These are phyloP conservation scores for Hypomecis punctinalis DNA, from an alignment of 2,888 invertebrate species.

Conservation along the genomic window DNA sequence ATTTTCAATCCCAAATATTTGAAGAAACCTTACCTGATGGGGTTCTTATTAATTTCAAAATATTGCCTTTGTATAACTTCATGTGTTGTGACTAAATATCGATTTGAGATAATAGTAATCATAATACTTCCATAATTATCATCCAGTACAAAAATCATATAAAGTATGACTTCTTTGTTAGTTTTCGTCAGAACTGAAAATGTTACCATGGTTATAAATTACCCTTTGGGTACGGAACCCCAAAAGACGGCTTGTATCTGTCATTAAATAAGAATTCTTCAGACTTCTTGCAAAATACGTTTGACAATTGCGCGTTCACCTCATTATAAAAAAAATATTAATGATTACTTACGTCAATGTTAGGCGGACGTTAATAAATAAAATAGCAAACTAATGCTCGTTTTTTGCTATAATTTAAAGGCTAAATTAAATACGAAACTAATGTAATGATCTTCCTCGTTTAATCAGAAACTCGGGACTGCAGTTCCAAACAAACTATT, in stretches of 20 bases:
- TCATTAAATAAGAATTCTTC: too few species aligned
- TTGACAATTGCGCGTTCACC: constrained; percentile 3
- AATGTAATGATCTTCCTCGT: too few species aligned
- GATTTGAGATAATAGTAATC: not conserved
- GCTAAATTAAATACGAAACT: not conserved
- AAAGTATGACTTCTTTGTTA: not conserved
- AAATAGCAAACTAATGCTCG: constrained; percentile 22
- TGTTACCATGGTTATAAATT: too few species aligned
- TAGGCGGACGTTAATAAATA: constrained; percentile 62
- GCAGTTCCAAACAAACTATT: not conserved
- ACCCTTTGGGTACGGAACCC: too few species aligned
- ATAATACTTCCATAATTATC: too few species aligned
- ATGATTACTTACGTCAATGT: constrained; percentile 66
- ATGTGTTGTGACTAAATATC: not conserved
- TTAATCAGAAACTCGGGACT: too few species aligned
- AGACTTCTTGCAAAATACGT: constrained; percentile 2
- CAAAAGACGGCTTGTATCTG: too few species aligned
- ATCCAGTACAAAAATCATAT: not conserved
- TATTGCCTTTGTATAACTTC: not conserved
- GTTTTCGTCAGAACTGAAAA: too few species aligned
- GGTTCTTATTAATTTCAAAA: too few species aligned
- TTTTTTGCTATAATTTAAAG: not conserved
- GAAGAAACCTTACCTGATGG: too few species aligned
- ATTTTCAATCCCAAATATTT: too few species aligned
- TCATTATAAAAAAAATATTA: constrained; percentile 48